These are phyloP conservation scores for Drymonia ruficornis DNA, from an alignment of 2,888 invertebrate species.

Conservation along the genomic window DNA sequence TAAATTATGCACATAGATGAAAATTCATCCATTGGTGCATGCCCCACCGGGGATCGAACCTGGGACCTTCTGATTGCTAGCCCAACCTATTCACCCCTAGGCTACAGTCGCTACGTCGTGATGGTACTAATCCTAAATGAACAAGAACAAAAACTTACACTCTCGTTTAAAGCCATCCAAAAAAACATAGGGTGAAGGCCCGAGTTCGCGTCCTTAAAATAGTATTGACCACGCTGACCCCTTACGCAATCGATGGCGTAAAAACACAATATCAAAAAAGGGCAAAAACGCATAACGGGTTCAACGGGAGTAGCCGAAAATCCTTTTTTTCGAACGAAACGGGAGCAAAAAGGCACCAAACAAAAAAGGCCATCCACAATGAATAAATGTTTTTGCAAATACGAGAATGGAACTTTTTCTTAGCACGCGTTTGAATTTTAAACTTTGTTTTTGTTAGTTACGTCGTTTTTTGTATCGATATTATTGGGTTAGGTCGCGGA, in stretches of 20 bases:
- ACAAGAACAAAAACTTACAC: not conserved
- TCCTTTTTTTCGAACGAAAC: constrained; percentile 58
- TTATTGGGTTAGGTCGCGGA: constrained; percentile 64
- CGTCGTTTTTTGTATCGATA: constrained; percentile 33
- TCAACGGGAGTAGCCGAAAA: constrained; percentile 50
- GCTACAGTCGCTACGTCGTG: too few species aligned
- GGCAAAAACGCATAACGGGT: constrained; percentile 78
- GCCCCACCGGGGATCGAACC: too few species aligned
- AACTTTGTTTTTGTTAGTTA: constrained; percentile 63
- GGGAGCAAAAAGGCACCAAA: constrained; percentile 69
- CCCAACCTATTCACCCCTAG: too few species aligned
- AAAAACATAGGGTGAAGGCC: constrained; percentile 6
- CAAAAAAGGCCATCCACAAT: constrained; percentile 64
- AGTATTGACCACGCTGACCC: constrained; percentile 37
- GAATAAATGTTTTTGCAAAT: constrained; percentile 80
- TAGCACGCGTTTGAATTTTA: constrained; percentile 76
- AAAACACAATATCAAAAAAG: constrained; percentile 49
- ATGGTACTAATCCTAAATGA: too few species aligned
- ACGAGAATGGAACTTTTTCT: constrained; percentile 69
- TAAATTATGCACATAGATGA: too few species aligned
- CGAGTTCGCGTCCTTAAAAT: constrained; percentile 25
- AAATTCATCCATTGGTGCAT: too few species aligned
- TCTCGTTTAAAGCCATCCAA: not conserved
- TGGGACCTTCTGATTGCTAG: too few species aligned
- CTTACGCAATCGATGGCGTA: constrained; percentile 60